Conservation (phyloP, 1,140 invertebrate genomes). For the Achroia grisella region DNA sequence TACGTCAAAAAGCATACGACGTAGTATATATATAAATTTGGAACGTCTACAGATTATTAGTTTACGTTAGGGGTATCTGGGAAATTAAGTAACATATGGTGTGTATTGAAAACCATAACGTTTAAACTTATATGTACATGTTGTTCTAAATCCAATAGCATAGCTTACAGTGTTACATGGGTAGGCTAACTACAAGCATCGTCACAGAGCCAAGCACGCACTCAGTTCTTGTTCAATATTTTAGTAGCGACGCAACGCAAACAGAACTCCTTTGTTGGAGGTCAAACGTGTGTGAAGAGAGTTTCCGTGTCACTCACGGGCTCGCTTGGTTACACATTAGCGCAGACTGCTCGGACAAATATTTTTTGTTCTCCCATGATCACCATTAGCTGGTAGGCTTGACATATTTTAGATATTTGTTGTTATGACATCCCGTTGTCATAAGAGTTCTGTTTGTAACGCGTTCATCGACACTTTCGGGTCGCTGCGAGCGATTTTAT, state of each 20-base stretch:
- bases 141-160: not conserved
- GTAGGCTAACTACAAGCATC: slow-evolving; percentile 22
- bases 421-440: slow-evolving; percentile 35
- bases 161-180: slow-evolving; percentile 26
- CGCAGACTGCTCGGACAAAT: slow-evolving; percentile 50
- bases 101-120: too few relatives aligned
- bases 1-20: too few relatives aligned
- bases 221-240: slow-evolving; percentile 64
- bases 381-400: slow-evolving; percentile 48
- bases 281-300: slow-evolving; percentile 67
- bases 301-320: slow-evolving; percentile 59
- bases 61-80: too few relatives aligned
- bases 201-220: slow-evolving; percentile 44
- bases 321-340: slow-evolving; percentile 65
- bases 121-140: too few relatives aligned
- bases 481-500: slow-evolving; percentile 10
- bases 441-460: slow-evolving; percentile 16
- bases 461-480: slow-evolving; percentile 11
- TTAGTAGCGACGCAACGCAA: slow-evolving; percentile 67
- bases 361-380: slow-evolving; percentile 68
- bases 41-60: too few relatives aligned
- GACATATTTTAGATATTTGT: slow-evolving; percentile 51
- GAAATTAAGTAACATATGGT: too few relatives aligned
- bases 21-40: too few relatives aligned
- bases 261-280: slow-evolving; percentile 65